Percentiles rank a stretch among this genome's conserved stretches.
Evolutionary conservation across 2,797 vertebrate genomes (phyloP).

Genomic region (Sebastes matsubarae): DNA sequence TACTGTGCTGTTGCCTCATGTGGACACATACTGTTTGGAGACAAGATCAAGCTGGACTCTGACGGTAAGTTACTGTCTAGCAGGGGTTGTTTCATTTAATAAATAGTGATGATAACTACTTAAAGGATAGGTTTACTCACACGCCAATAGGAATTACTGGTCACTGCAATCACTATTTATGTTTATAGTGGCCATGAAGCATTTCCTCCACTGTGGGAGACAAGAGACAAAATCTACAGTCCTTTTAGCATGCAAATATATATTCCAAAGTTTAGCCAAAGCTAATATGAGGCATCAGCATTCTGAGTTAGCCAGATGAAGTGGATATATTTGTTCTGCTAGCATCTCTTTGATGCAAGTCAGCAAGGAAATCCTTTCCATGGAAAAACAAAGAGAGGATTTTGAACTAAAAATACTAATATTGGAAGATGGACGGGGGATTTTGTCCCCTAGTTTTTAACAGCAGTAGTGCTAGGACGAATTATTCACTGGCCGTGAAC

Average conservation of each 20-base stretch:
- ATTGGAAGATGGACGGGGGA: not conserved
- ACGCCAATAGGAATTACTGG: not conserved
- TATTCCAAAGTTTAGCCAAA: too few relatives aligned
- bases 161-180: not conserved
- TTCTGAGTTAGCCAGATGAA: too few relatives aligned
- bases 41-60: not conserved
- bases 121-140: too few relatives aligned
- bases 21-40: constrained; percentile 54
- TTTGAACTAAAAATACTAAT: not conserved
- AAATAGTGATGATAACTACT: too few relatives aligned
- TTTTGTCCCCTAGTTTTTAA: not conserved
- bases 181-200: not conserved
- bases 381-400: not conserved
- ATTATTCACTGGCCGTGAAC: not conserved
- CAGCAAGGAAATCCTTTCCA: not conserved
- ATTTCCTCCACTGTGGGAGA: not conserved
- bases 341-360: not conserved
- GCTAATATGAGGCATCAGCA: too few relatives aligned
- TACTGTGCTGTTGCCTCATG: constrained; percentile 62
- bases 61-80: not conserved
- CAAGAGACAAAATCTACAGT: not conserved
- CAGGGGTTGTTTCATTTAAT: not conserved
- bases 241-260: not conserved
- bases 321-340: not conserved
- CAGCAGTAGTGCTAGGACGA: not conserved